Conservation (phyloP, 2,797 vertebrate species). For the Phrynocephalus guinanensis region DNA sequence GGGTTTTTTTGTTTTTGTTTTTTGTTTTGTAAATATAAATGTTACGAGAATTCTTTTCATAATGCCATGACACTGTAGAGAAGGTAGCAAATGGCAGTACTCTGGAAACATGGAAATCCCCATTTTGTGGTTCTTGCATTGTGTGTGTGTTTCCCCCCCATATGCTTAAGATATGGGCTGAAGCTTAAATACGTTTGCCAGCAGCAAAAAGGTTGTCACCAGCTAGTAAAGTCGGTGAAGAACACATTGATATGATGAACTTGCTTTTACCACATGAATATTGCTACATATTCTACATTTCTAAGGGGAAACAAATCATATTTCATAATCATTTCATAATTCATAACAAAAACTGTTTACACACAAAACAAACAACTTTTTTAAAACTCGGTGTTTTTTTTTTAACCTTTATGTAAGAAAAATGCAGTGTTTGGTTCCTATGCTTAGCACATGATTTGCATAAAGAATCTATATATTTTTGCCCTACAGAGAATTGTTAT, state of each 20-base stretch:
- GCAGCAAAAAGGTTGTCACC: constrained; percentile 69
- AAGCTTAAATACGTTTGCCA: constrained; percentile 71
- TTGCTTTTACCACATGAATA: constrained; percentile 51
- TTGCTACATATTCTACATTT: constrained; percentile 28
- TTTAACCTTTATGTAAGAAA: constrained; percentile 78
- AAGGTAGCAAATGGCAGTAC: constrained; percentile 86
- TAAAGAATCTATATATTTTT: constrained; percentile 85
- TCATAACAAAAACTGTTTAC: constrained; percentile 73
- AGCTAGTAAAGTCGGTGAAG: constrained; percentile 69
- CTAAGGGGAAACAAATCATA: constrained; percentile 34
- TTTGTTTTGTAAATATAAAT: constrained; percentile 94
- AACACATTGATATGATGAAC: constrained; percentile 52
- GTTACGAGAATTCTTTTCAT: constrained; percentile 86
- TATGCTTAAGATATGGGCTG: constrained; percentile 59
- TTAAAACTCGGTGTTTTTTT: constrained; percentile 67
- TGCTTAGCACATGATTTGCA: constrained; percentile 83
- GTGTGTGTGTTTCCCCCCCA: constrained; percentile 42
- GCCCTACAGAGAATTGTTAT: constrained; percentile 84
- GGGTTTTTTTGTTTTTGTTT: constrained; percentile 85
- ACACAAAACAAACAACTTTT: constrained; percentile 61
- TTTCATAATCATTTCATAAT: constrained; percentile 60
- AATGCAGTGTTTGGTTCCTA: constrained; percentile 79
- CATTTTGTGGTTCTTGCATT: constrained; percentile 70
- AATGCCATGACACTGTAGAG: constrained; percentile 94
- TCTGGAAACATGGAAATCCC: constrained; percentile 71